These are phyloP conservation scores for Acanthopagrus latus DNA, from an alignment of 2,797 vertebrate genomes.

Conservation along the genomic window DNA sequence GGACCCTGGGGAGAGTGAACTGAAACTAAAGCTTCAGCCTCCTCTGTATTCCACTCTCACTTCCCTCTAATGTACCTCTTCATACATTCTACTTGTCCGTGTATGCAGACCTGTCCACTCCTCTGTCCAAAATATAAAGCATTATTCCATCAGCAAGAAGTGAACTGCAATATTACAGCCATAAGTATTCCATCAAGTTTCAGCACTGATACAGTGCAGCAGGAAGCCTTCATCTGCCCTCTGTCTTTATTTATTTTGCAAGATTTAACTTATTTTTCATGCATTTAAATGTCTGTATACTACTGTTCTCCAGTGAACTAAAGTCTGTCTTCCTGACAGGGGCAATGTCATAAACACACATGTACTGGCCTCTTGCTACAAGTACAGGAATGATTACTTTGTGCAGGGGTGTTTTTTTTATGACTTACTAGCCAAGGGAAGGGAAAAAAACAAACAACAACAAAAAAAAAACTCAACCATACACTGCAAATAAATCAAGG, in stretches of 20 bases:
- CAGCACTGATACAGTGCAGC: slow-evolving; percentile 22
- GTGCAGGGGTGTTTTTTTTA: not conserved
- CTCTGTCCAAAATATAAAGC: slow-evolving; percentile 45
- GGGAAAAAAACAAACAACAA: too few relatives aligned
- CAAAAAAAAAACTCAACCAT: not conserved
- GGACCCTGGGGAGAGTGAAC: slow-evolving; percentile 8
- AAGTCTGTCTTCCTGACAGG: slow-evolving; percentile 49
- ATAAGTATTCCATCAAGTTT: slow-evolving; percentile 52
- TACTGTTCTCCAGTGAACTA: slow-evolving; percentile 20
- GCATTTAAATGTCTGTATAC: slow-evolving; percentile 54
- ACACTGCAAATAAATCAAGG: not conserved
- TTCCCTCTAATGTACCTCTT: slow-evolving; percentile 48
- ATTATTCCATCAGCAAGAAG: slow-evolving; percentile 59
- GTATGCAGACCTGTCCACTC: slow-evolving; percentile 41
- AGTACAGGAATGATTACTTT: slow-evolving; percentile 15
- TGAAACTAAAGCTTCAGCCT: slow-evolving; percentile 14
- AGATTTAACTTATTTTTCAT: slow-evolving; percentile 47
- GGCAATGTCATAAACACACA: slow-evolving; percentile 41
- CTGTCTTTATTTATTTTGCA: slow-evolving; percentile 12
- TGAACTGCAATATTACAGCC: slow-evolving; percentile 57
- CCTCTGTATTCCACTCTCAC: slow-evolving; percentile 40
- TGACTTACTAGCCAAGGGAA: not conserved
- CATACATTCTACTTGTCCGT: slow-evolving; percentile 52
- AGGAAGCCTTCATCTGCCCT: slow-evolving; percentile 4
- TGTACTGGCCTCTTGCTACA: slow-evolving; percentile 10